Evolutionary conservation across 2,888 invertebrate species (phyloP).

Genomic region (Drosophila subquinaria): DNA sequence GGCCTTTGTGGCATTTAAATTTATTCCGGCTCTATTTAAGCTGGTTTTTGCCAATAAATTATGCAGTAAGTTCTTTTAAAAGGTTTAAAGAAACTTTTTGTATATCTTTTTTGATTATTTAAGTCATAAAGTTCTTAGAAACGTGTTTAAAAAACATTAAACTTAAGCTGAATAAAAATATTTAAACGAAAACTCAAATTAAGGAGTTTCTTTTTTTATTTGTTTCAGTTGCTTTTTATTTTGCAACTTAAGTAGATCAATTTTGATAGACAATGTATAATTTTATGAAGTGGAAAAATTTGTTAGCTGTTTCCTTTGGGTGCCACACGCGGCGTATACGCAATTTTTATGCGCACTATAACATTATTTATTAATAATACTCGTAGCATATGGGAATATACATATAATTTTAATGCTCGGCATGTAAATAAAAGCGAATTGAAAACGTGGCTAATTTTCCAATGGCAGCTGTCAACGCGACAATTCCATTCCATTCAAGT

Average conservation of each 20-base stretch:
- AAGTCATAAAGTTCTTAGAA: not conserved
- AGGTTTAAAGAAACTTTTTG: not conserved
- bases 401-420: constrained; percentile 36
- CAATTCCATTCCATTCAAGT: not conserved
- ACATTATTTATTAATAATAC: constrained; percentile 32
- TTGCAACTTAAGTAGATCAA: not conserved
- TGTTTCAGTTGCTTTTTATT: not conserved
- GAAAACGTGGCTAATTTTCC: constrained; percentile 77
- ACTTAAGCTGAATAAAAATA: not conserved
- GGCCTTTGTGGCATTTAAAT: not conserved
- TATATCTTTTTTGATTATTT: no score
- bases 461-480: constrained; percentile 69
- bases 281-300: not conserved
- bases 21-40: not conserved
- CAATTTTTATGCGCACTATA: constrained; percentile 35
- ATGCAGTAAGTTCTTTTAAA: not conserved
- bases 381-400: constrained; percentile 24
- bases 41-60: not conserved
- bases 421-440: constrained; percentile 56
- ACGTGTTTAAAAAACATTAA: not conserved
- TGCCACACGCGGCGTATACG: constrained; percentile 39
- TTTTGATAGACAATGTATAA: not conserved
- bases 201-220: not conserved
- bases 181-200: not conserved
- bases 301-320: not conserved